These are phyloP conservation scores for Drepanosiphum platanoidis DNA, from an alignment of 2,888 invertebrate species.

Conservation along the genomic window DNA sequence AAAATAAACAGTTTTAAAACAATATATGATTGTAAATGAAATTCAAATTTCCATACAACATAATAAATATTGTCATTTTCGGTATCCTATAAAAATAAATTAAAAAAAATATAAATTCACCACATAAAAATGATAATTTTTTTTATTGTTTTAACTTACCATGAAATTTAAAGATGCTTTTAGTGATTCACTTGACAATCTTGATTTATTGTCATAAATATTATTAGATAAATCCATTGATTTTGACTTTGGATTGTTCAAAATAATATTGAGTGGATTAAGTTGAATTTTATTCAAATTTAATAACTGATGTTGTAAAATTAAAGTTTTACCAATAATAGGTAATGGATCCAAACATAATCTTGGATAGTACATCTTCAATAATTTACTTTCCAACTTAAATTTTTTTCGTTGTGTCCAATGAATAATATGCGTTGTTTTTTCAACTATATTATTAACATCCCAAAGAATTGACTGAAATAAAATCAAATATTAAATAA, in stretches of 20 bases:
- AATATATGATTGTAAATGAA: slow-evolving; percentile 18
- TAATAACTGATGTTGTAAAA: slow-evolving; percentile 26
- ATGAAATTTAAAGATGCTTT: background rate
- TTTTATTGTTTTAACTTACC: slow-evolving; percentile 33
- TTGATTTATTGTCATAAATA: background rate
- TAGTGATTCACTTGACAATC: background rate
- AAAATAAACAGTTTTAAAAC: slow-evolving; percentile 39
- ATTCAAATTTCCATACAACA: slow-evolving; percentile 45
- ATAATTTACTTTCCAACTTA: slow-evolving; percentile 83
- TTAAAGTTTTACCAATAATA: slow-evolving; percentile 78
- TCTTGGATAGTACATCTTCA: slow-evolving; percentile 86
- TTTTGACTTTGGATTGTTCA: slow-evolving; percentile 9
- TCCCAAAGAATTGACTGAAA: slow-evolving; percentile 74
- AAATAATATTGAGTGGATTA: slow-evolving; percentile 20
- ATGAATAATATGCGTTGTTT: no score
- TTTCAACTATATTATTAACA: slow-evolving; percentile 70
- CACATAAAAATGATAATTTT: no score
- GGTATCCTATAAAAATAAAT: slow-evolving; percentile 11
- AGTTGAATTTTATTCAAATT: background rate
- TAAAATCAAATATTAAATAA: slow-evolving; percentile 65
- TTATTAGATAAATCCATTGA: background rate
- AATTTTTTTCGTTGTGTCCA: slow-evolving; percentile 83
- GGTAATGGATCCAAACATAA: slow-evolving; percentile 91
- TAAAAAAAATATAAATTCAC: background rate
- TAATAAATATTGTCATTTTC: slow-evolving; percentile 8